phyloP scores from a whole-genome alignment of 2,113 vertebrate genomes.

The Bujurquina vittata region DNA sequence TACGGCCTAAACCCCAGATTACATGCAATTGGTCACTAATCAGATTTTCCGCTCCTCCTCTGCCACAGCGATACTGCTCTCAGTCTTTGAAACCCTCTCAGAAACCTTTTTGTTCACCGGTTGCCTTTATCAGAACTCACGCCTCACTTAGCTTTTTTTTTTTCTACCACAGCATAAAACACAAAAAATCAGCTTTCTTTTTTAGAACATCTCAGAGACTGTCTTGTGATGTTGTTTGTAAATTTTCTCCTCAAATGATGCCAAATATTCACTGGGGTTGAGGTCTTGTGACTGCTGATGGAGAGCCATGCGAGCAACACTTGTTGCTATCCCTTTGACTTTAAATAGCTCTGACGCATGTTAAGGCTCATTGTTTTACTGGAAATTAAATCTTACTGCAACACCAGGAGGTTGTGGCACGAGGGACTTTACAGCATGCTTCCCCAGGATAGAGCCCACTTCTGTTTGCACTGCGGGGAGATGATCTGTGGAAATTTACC shows the following conservation, averaged over 20 bases:
- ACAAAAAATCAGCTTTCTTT: slow-evolving; percentile 39
- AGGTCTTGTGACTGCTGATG: slow-evolving; percentile 64
- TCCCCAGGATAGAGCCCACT: background rate
- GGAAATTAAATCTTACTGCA: slow-evolving; percentile 8
- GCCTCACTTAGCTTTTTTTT: background rate
- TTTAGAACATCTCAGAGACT: slow-evolving; percentile 11
- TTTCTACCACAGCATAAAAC: background rate
- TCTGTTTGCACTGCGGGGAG: background rate
- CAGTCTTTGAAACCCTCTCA: background rate
- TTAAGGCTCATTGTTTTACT: slow-evolving; percentile 16
- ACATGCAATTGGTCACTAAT: slow-evolving; percentile 21
- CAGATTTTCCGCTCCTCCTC: slow-evolving; percentile 7
- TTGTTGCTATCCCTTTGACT: slow-evolving; percentile 26
- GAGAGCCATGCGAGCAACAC: slow-evolving; percentile 27
- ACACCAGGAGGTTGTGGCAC: background rate
- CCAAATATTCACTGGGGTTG: slow-evolving; percentile 25
- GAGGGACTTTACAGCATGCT: background rate
- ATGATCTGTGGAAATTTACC: background rate
- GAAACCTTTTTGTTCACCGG: background rate
- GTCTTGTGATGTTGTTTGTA: slow-evolving; percentile 60
- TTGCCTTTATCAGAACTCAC: slow-evolving; percentile 4
- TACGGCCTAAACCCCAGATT: slow-evolving; percentile 6
- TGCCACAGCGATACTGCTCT: background rate
- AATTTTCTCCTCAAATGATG: slow-evolving; percentile 26
- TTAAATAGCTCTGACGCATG: slow-evolving; percentile 27